Evolutionary conservation across 2,888 invertebrate genomes (phyloP), one percentile per base, ranked within the genome.

Genomic region (Cryptus viduatorius): DNA sequence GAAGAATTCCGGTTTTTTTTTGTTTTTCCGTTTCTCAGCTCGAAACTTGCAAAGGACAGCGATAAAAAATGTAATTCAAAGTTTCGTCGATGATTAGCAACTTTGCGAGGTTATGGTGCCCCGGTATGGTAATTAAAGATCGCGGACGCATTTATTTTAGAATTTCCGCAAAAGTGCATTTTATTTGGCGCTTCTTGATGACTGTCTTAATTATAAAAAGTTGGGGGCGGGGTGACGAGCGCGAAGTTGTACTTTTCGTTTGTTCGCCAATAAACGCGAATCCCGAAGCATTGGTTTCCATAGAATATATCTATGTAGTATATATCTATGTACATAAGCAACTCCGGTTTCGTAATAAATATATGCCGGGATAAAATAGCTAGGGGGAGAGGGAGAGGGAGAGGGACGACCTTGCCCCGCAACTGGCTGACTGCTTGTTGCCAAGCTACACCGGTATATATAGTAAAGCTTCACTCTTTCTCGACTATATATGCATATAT

Each of bases 331-430:
- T 85, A 86, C 75, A 72, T 44, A 72, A 64, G 48, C 68, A 83
- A 80, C 81, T 86, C 86, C 86, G 89, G 89, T 92, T 90, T 92
- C 90, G 91, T 92, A 92, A 92, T 91, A 91, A 92, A 92, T 90
- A 92, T 91, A 91, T 90, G 88, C 88, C 86, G 90, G 92, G 90
- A 92, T 92, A 92, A 92, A 92, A 92, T 90, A 89, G 90, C 89
- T n/a, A n/a, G n/a, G n/a, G n/a, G n/a, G n/a, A n/a, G n/a, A 24
- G 24, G 1, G 83, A 85, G 83, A 89, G 87, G 88, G 90, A 88
- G 91, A 90, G 90, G 90, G 89, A 90, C 92, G 92, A 92, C 92
- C 92, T 92, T 92, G 92, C 91, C 92, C 92, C 91, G 92, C 90
- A 91, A 91, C 90, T 90, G 86, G 86, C 88, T 88, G 90, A 87